Base-by-base conservation (phyloP, 2,888 invertebrate species). In the Andrena flavipes region DNA sequence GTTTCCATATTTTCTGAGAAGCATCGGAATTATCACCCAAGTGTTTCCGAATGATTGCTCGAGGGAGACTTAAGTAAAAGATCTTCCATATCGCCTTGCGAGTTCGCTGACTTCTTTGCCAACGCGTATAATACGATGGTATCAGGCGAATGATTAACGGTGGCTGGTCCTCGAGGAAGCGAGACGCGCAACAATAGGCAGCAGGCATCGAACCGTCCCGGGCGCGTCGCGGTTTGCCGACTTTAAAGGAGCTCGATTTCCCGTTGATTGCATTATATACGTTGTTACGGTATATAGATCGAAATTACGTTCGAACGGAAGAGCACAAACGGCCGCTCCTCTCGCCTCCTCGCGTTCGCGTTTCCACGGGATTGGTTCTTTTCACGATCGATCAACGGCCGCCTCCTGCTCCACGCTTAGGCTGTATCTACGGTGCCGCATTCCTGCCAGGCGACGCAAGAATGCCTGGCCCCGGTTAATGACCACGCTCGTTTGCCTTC, bases 391-490 rank as follows among this genome's bases (percentile, higher is more conserved):
- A 85, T 82, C 82, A 79, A 54, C 42, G 29, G 60, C 10, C 54
- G 35, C n/a, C 20, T 54, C 26, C 30, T 59, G 20, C 56, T 23
- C 62, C 42, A 48, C 59, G 30, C 69, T 82, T 71, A 85, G 82
- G 79, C 82, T 67, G 76, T 82, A 62, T 71, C 71, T 74, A 71
- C 51, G 23, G 54, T 8, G 29, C 23, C 26, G 2, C 16, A 20
- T 20, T 68, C 49, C 60, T 63, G 54, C 59, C 42, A 54, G 70
- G 74, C 82, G 64, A 62, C 70, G 82, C 67, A 85, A 82, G 85
- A 85, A 82, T 85, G 74, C 82, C 85, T 82, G 64, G 49, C 23
- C 7, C 35, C 78, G 76, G 78, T 68, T 85, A 85, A 85, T 71
- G 85, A 79, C 72, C 56, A 13, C 49, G 70, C 75, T 82, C 82